Evolutionary conservation across 2,888 invertebrate species (phyloP), one percentile per base, ranked within the genome.

Genomic region (Ormyrus pomaceus): DNA sequence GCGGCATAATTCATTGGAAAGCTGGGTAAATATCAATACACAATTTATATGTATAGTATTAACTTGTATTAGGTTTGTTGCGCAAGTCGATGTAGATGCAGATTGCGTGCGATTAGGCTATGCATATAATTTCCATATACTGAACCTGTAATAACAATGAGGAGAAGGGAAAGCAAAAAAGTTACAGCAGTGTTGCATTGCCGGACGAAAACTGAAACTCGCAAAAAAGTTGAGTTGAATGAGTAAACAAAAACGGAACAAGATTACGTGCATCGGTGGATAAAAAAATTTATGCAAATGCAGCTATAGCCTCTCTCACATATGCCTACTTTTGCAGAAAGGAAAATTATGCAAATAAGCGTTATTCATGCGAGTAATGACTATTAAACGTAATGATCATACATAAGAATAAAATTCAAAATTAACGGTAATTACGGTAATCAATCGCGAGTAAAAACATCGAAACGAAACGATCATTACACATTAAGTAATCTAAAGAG

Each of bases 71-170:
- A 48, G 50, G 45, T 74, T 69, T 58, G 51, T 79, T 74, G 46
- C 61, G 59, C 34, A 66, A 70, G 9, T 8, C 5, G 5, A 19
- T 45, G 19, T 53, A 55, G 6, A 74, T 70, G 19, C n/a, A 62
- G 58, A 79, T 79, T 74, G 61, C 13, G 19, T 13, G n/a, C 61
- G 11, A 72, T 78, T 78, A 78, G 51, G 58, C 34, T 19, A 13
- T 19, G 71, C 64, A 58, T 61, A 45, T 71, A 71, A 77, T 77
- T 71, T 71, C 45, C 58, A 51, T 61, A 71, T 69, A n/a, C 19
- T 19, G 10, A 48, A 62, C 34, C 6, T 6, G 50, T 61, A 68
- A 9, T 46, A 68, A 68, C 56, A 34, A 66, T 13, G 45, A 68
- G 13, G 53, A 68, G 55, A 68, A 10, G 10, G 7, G 10, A 53